Conservation (phyloP, 92 coral and sea anemone genomes). For the Palythoa grandiflora region DNA sequence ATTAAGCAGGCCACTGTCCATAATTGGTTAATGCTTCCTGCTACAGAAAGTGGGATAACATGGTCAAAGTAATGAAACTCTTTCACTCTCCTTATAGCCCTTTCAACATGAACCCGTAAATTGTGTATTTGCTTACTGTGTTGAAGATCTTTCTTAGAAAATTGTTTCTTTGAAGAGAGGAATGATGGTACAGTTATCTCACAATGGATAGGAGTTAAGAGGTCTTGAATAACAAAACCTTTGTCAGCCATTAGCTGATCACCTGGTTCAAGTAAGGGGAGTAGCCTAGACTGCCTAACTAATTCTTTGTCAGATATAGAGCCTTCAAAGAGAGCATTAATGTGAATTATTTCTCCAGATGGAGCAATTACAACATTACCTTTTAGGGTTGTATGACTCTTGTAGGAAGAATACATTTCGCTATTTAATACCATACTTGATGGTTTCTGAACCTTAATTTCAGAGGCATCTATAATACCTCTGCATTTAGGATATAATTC, state of each 20-base stretch:
- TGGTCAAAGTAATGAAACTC: conserved; percentile 70
- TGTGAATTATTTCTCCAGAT: conserved; percentile 67
- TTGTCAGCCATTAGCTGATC: conserved; percentile 72
- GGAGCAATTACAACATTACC: conserved; percentile 69
- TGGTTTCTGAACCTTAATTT: conserved; percentile 64
- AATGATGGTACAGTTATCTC: conserved; percentile 63
- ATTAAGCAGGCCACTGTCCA: conserved; percentile 51
- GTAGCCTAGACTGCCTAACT: conserved; percentile 64
- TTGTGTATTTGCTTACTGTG: conserved; percentile 64
- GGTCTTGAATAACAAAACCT: conserved; percentile 60
- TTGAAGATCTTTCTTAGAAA: conserved; percentile 60
- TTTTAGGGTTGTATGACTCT: conserved; percentile 64
- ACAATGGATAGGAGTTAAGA: conserved; percentile 53
- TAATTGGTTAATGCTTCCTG: conserved; percentile 30
- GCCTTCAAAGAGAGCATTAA: conserved; percentile 61
- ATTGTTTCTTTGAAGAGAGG: conserved; percentile 54
- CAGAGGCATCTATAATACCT: conserved; percentile 70
- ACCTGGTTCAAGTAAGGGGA: conserved; percentile 61
- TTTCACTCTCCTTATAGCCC: conserved; percentile 55
- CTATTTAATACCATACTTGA: conserved; percentile 65
- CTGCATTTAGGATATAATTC: conserved; percentile 55
- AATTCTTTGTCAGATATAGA: conserved; percentile 71
- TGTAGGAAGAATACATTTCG: conserved; percentile 43
- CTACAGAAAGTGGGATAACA: conserved; percentile 46
- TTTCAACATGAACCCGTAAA: neutral